These are phyloP conservation scores for Tinea trinotella DNA, from an alignment of 2,888 invertebrate genomes.

Conservation along the genomic window DNA sequence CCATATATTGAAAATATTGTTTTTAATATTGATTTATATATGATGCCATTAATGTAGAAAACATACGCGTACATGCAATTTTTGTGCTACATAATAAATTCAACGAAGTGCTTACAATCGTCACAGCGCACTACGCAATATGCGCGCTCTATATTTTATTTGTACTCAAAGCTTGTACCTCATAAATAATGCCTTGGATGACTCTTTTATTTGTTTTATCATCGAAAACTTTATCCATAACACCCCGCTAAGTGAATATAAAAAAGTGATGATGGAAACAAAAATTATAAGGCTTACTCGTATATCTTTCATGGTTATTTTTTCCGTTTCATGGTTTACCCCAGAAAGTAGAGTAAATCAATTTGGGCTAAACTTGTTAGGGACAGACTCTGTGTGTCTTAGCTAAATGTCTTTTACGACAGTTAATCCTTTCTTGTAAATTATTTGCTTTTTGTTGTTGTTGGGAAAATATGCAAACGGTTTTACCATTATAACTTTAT, in stretches of 20 bases:
- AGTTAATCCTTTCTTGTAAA: background rate
- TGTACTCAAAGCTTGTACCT: too few species aligned
- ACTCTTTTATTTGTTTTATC: conserved; percentile 18
- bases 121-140: too few species aligned
- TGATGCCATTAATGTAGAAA: too few species aligned
- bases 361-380: background rate
- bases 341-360: background rate
- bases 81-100: too few species aligned
- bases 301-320: conserved; percentile 2
- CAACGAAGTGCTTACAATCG: too few species aligned
- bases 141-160: too few species aligned
- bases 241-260: conserved; percentile 16
- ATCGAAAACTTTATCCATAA: conserved; percentile 15
- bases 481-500: too few species aligned
- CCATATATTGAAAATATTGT: too few species aligned
- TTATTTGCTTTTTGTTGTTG: too few species aligned
- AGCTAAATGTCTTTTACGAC: background rate
- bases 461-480: too few species aligned
- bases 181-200: conserved; percentile 13
- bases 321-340: background rate
- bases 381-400: background rate
- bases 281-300: background rate
- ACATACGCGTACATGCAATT: too few species aligned
- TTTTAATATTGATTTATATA: too few species aligned
- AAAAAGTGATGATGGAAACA: conserved; percentile 3